A percentile compares a stretch with the other conserved stretches of the same genome.
These are phyloP conservation scores for Gambusia affinis DNA, from an alignment of 2,113 vertebrate genomes.

Conservation along the genomic window DNA sequence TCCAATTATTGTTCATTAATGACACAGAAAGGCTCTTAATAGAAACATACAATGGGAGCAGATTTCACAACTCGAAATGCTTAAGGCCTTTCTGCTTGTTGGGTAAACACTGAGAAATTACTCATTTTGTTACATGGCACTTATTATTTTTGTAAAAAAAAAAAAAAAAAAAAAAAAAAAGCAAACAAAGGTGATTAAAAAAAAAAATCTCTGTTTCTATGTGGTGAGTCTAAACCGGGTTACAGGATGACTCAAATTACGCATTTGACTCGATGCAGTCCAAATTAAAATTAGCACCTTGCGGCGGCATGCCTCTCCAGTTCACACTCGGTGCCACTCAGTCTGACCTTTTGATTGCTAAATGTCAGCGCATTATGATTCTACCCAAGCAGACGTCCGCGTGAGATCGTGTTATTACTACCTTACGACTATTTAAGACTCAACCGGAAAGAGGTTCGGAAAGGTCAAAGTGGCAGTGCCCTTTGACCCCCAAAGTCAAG, in stretches of 20 bases:
- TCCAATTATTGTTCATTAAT: neutral
- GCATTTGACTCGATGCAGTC: neutral
- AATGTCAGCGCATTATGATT: conserved; percentile 12
- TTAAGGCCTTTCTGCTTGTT: no score
- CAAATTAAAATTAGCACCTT: neutral
- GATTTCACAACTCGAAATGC: no score
- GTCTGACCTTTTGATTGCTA: conserved; percentile 12
- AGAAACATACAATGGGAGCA: neutral
- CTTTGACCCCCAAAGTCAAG: neutral
- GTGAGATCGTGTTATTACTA: neutral
- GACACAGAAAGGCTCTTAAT: neutral
- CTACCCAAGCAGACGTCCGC: neutral
- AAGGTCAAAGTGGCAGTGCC: neutral
- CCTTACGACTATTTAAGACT: neutral
- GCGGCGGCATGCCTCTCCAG: neutral
- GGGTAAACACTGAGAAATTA: neutral
- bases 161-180: neutral
- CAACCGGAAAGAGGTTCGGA: neutral
- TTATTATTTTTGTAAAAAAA: neutral
- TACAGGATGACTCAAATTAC: neutral
- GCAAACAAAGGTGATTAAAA: neutral
- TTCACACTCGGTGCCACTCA: neutral
- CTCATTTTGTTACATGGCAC: neutral
- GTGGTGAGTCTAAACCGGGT: neutral
- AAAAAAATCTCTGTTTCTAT: neutral